Evolutionary conservation across 2,113 vertebrate genomes (phyloP), one percentile per base, ranked within the genome.

Genomic region (Dipodomys stephensi): DNA sequence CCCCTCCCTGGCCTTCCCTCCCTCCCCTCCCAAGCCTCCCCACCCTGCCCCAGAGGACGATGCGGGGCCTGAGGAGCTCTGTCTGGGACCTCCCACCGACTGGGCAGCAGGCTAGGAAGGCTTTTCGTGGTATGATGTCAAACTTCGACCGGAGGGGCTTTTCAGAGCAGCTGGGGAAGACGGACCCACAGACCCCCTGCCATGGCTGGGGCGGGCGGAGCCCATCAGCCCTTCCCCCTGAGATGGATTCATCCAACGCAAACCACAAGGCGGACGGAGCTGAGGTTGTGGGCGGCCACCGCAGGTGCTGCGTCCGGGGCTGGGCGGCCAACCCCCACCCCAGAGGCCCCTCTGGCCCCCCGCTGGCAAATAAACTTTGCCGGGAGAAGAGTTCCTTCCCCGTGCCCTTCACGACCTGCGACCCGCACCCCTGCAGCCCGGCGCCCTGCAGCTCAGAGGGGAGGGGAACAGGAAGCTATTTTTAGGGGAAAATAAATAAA

Each of bases 301-400:
- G 79, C 78, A 35, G 23, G 85, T 18, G 25, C 87, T 12, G 13
- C 49, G 12, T 46, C 90, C 32, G 10, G 30, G 23, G 53, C 83
- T 49, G 49, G 62, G 69, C 27, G 22, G 25, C 39, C 25, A 4
- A 32, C 85, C 72, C 23, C 74, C 84, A 3, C 8, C 0, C 85
- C 93, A 91, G 97, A 98, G 97, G 97, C 96, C 57, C 93, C 25
- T 44, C 49, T 0, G 13, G 91, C 60, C 60, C 68, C 7, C 7
- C n/a, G 12, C 96, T 82, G 94, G 94, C 81, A 91, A 94, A 97
- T 95, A 97, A 98, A 98, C 96, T 98, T 98, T 94, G 90, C 71
- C 91, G 80, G 1, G 22, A 3, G 5, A 0, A 22, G 96, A 96
- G 98, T 95, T 90, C 22, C 10, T 15, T 87, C 76, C 20, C 1